phyloP scores from a whole-genome alignment of 2,113 vertebrate species.

The Macrotis lagotis region DNA sequence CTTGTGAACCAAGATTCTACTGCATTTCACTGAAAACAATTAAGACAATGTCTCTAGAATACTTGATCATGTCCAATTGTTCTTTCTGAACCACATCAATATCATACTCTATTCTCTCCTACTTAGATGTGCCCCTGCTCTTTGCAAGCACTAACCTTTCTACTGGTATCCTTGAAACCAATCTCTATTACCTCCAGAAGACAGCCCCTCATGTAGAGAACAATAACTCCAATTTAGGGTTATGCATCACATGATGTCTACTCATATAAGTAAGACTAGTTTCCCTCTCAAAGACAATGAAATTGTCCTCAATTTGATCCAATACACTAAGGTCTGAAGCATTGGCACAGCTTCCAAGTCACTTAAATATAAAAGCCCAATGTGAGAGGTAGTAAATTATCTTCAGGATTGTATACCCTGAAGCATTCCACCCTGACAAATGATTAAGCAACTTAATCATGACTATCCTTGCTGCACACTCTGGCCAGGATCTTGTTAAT shows the following conservation, averaged over 20 bases:
- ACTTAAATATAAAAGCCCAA: neutral
- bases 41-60: neutral
- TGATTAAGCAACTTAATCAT: neutral
- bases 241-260: neutral
- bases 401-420: neutral
- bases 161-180: neutral
- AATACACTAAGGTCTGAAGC: neutral
- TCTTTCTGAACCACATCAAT: neutral
- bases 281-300: neutral
- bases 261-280: neutral
- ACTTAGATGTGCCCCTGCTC: neutral
- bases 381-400: neutral
- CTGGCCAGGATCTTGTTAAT: neutral
- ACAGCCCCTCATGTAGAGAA: neutral
- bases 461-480: neutral
- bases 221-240: neutral
- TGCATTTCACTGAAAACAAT: too few species aligned
- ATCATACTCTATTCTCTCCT: neutral
- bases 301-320: neutral
- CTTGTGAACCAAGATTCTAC: too few species aligned
- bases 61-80: neutral
- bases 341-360: neutral
- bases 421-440: neutral
- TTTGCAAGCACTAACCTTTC: neutral
- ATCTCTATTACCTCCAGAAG: neutral